Conservation (phyloP, 1,140 invertebrate species). For the Hypothenemus hampei region DNA sequence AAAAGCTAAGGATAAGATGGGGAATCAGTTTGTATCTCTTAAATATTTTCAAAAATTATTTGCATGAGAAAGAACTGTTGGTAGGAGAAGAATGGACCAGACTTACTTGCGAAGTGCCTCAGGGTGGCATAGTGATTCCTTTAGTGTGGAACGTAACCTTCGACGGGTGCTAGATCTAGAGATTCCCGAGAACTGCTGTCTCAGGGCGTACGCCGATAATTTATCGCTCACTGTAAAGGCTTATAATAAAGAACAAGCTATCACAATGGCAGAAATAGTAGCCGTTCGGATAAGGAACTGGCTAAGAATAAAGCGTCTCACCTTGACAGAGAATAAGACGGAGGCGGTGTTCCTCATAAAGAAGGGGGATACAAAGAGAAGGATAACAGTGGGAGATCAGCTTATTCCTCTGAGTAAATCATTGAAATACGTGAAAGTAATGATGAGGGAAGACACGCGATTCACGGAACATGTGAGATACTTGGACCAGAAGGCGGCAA, state of each 20-base stretch:
- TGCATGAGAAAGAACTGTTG: neutral
- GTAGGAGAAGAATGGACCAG: neutral
- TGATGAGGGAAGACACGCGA: too few species aligned
- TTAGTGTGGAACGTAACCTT: constrained; percentile 45
- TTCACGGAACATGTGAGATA: too few species aligned
- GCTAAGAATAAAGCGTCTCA: too few species aligned
- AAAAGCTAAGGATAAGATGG: neutral
- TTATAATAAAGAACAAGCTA: neutral
- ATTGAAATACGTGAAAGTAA: too few species aligned
- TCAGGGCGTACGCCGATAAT: constrained; percentile 8
- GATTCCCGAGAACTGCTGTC: constrained; percentile 11
- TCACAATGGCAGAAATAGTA: too few species aligned
- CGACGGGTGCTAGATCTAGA: constrained; percentile 38
- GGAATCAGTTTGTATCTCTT: neutral
- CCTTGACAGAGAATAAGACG: too few species aligned
- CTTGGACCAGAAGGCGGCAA: too few species aligned
- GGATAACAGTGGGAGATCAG: too few species aligned
- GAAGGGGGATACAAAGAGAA: too few species aligned
- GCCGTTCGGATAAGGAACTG: too few species aligned
- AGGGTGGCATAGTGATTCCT: constrained; percentile 46
- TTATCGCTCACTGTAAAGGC: neutral
- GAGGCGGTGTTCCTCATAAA: too few species aligned
- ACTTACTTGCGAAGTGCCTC: constrained; percentile 41
- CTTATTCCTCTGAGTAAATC: too few species aligned
- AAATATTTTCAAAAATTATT: neutral